Conservation (phyloP, 1,140 invertebrate species). For the Grapholita molesta region DNA sequence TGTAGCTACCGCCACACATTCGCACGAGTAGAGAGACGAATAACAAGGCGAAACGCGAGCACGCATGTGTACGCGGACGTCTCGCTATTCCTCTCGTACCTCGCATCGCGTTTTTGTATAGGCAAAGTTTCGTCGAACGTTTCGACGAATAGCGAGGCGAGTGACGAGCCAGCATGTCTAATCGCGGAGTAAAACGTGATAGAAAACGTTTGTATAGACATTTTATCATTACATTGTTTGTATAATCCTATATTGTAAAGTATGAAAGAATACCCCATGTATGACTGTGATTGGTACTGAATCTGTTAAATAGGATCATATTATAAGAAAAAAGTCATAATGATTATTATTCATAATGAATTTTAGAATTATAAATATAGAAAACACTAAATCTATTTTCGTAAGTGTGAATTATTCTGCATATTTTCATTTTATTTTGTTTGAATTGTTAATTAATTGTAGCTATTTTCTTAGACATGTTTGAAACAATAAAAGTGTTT, state of each 20-base stretch:
- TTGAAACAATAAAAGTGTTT: conserved; percentile 11
- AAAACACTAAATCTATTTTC: conserved; percentile 9
- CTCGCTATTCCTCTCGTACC: too few species aligned
- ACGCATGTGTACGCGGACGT: too few species aligned
- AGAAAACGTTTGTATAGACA: too few species aligned
- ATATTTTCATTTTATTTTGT: background rate
- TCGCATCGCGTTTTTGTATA: too few species aligned
- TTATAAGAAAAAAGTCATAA: conserved; percentile 14
- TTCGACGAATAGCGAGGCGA: too few species aligned
- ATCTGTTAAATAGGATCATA: background rate
- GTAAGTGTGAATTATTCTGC: conserved; percentile 9
- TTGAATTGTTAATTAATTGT: conserved; percentile 16
- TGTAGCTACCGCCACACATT: too few species aligned
- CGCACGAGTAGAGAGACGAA: too few species aligned
- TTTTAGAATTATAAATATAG: background rate
- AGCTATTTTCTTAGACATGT: conserved; percentile 9
- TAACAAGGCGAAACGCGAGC: too few species aligned
- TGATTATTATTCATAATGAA: background rate
- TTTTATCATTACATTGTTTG: too few species aligned
- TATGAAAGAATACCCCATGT: background rate
- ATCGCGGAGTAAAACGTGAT: too few species aligned
- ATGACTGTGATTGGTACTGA: conserved; percentile 11
- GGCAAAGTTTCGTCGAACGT: too few species aligned
- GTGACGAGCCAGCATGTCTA: too few species aligned
- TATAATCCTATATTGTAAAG: background rate